Evolutionary conservation across 2,113 vertebrate species (phyloP).

Genomic region (Zosterops japonicus): DNA sequence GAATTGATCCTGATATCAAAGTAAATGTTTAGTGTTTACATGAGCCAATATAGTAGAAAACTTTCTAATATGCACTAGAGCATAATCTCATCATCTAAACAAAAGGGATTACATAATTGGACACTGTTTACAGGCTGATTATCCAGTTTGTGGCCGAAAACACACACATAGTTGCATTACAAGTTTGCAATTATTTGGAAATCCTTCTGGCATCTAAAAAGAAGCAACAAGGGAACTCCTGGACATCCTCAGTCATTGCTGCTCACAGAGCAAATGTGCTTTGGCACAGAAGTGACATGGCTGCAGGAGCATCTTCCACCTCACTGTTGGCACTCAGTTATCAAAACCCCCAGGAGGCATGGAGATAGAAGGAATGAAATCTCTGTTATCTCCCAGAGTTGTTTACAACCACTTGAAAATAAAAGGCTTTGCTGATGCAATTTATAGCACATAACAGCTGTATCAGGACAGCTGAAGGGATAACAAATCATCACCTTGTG

Average conservation of each 20-base stretch:
- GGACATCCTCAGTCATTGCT: too few species aligned
- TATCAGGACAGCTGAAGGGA: not conserved
- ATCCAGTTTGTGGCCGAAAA: not conserved
- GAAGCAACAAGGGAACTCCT: not conserved
- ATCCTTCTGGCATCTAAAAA: not conserved
- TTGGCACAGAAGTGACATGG: not conserved
- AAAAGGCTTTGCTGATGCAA: not conserved
- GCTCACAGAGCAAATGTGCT: not conserved
- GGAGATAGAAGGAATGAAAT: not conserved
- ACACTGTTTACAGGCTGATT: not conserved
- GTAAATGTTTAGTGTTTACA: not conserved
- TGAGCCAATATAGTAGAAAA: not conserved
- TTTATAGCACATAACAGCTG: not conserved
- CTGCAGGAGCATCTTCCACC: not conserved
- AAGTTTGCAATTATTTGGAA: not conserved
- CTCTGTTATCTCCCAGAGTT: not conserved
- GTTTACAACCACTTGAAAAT: not conserved
- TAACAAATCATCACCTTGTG: not conserved
- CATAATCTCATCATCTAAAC: not conserved
- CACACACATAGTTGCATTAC: not conserved
- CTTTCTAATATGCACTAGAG: not conserved
- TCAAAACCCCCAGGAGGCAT: not conserved
- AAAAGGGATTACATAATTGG: not conserved
- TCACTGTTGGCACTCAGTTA: not conserved
- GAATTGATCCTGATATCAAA: not conserved